Base-by-base conservation (phyloP, 2,113 vertebrate genomes). In the Nansenia antarctica region DNA sequence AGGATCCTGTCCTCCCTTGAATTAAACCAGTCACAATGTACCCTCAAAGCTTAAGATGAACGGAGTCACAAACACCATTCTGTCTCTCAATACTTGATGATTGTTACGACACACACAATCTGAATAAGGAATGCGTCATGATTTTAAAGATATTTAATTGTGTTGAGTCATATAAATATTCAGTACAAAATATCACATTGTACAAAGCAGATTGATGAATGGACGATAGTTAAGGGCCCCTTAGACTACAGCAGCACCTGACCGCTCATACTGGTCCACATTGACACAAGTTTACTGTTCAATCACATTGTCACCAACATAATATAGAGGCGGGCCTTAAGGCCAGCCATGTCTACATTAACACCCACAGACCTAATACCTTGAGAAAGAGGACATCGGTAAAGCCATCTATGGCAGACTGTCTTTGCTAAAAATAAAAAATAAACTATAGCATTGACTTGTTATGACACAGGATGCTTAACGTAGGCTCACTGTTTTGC, bases 161-260 rank as follows among this genome's bases (percentile, higher is more conserved):
- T 94, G 93, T 92, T 90, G 87, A 90, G 91, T 94, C 93, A 95
- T 98, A 95, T 96, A 97, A 97, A 96, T 96, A 95, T 93, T 94
- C 94, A 92, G 94, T 98, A 97, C 94, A 97, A 98, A 97, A 97
- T 89, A 94, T 96, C 93, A 94, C 93, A 90, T 95, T 94, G 93
- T 95, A 94, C 95, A 95, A 96, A 95, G 94, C 94, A 93, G 94
- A 92, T 77, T 32, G 81, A 86, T 79, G 93, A 90, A 91, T 76
- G 90, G 88, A 91, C 87, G 78, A 73, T 87, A 70, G 76, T 52
- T 58, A 30, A 14, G 73, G 73, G 71, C 72, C 89, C 88, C 92
- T 89, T 87, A 91, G 92, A 85, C 88, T 90, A 89, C 86, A 27
- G 31, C 85, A 37, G 32, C 85, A 93, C 89, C 80, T 88, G 85